phyloP scores from a whole-genome alignment of 2,888 invertebrate species.

The Atethmia centrago region DNA sequence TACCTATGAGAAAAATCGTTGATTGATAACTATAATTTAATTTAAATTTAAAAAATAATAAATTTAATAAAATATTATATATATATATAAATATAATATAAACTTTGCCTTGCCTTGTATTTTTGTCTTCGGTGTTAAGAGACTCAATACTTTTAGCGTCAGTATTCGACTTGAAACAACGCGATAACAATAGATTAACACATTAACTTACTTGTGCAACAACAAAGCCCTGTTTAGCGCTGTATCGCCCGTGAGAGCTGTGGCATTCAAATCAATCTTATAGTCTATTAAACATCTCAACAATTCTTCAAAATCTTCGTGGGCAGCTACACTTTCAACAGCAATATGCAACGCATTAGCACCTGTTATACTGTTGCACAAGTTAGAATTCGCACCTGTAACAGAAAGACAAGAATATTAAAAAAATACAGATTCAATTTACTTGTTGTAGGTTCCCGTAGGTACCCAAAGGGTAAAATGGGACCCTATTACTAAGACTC shows the following conservation, averaged over 20 bases:
- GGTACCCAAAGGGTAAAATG: too few relatives aligned
- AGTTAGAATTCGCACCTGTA: slow-evolving; percentile 90
- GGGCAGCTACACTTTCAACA: slow-evolving; percentile 89
- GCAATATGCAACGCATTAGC: slow-evolving; percentile 92
- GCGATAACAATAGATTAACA: background rate
- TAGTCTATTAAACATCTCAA: slow-evolving; percentile 85
- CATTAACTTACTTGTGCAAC: slow-evolving; percentile 82
- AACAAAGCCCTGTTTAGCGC: slow-evolving; percentile 89
- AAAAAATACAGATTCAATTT: background rate
- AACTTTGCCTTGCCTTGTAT: background rate
- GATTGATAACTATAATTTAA: background rate
- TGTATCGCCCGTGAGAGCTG: slow-evolving; percentile 87
- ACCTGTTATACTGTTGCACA: slow-evolving; percentile 88
- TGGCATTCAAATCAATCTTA: slow-evolving; percentile 85
- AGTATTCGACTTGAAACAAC: background rate
- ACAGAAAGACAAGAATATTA: slow-evolving; percentile 43
- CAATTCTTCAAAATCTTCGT: slow-evolving; percentile 88
- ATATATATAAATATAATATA: too few relatives aligned
- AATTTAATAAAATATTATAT: too few relatives aligned
- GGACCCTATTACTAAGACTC: too few relatives aligned
- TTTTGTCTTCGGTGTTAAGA: background rate
- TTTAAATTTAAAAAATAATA: too few relatives aligned
- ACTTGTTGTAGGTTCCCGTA: too few relatives aligned
- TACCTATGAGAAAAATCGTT: background rate
- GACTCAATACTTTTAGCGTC: background rate